Conservation (phyloP, 2,113 vertebrate genomes). For the Pan troglodytes region NHGRI_mPanTro3-v2.1_pri NC_072411.2:88633001-88633500, state of each 20-base stretch:
- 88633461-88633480: neutral
- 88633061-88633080: neutral
- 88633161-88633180: neutral
- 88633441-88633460: neutral
- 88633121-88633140: neutral
- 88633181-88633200: neutral
- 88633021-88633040: neutral
- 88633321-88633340: neutral
- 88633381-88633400: neutral
- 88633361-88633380: neutral
- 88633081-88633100: neutral
- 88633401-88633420: neutral
- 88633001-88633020: neutral
- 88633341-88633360: neutral
- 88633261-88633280: neutral
- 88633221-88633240: constrained; percentile 44
- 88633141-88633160: neutral
- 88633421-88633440: neutral
- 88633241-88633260: neutral
- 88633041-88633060: constrained; percentile 15
- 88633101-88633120: neutral
- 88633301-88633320: neutral
- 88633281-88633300: neutral
- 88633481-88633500: neutral
- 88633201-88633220: constrained; percentile 9